Evolutionary conservation across 2,888 invertebrate species (phyloP).

Genomic region (Amphipyra berbera): DNA sequence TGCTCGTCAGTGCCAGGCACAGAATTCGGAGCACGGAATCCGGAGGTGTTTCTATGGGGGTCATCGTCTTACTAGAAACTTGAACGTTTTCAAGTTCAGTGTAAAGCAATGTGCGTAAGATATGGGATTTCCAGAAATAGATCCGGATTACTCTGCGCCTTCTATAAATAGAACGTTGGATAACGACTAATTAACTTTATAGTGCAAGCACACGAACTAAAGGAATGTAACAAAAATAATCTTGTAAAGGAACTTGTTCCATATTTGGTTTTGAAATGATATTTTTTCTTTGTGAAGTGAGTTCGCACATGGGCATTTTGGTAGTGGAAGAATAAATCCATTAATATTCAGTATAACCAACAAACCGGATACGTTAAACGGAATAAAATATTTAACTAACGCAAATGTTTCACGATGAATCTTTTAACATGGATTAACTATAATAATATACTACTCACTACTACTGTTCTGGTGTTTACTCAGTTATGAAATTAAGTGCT

Average conservation of each 20-base stretch:
- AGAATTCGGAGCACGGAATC: conserved; percentile 56
- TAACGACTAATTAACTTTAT: conserved; percentile 47
- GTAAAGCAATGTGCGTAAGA: conserved; percentile 38
- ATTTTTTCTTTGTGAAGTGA: conserved; percentile 13
- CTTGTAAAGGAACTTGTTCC: background rate
- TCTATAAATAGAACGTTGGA: conserved; percentile 42
- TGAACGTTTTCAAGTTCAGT: conserved; percentile 54
- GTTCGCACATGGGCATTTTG: conserved; percentile 45
- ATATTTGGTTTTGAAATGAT: conserved; percentile 2
- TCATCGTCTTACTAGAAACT: conserved; percentile 51
- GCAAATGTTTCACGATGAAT: conserved; percentile 60
- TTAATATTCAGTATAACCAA: conserved; percentile 75
- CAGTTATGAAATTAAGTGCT: background rate
- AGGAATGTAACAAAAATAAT: background rate
- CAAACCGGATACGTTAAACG: conserved; percentile 73
- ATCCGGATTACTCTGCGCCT: conserved; percentile 29
- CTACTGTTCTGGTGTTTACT: background rate
- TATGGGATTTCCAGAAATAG: conserved; percentile 46
- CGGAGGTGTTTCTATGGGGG: conserved; percentile 62
- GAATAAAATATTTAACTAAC: conserved; percentile 63
- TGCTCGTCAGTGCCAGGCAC: conserved; percentile 78
- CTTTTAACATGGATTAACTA: conserved; percentile 66
- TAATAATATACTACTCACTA: no score
- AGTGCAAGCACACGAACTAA: conserved; percentile 25
- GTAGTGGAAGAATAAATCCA: conserved; percentile 59